Conservation (phyloP, 2,113 vertebrate genomes). For the Silurus meridionalis region DNA sequence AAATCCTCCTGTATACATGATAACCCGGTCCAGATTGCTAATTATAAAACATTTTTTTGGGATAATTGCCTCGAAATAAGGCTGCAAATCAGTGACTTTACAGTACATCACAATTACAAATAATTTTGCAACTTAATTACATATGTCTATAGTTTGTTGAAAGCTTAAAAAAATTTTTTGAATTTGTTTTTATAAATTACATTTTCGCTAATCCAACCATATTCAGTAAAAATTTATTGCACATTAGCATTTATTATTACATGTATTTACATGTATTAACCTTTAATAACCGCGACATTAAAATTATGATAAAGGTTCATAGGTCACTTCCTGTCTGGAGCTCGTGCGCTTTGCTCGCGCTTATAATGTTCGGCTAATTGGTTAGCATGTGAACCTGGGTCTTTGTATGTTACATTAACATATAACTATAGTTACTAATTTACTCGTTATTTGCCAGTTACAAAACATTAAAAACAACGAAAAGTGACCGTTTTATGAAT, state of each 20-base stretch:
- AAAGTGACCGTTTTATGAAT: not conserved
- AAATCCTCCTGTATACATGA: not conserved
- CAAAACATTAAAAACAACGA: not conserved
- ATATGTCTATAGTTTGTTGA: not conserved
- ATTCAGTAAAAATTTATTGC: not conserved
- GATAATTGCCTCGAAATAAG: not conserved
- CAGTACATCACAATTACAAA: not conserved
- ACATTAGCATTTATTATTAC: not conserved
- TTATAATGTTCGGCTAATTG: not conserved
- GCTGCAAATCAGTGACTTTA: not conserved
- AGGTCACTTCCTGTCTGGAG: slow-evolving; percentile 3
- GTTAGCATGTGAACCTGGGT: not conserved
- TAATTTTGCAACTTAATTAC: not conserved
- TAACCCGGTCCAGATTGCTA: not conserved
- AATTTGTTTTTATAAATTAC: not conserved
- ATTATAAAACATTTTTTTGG: not conserved
- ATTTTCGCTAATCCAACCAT: not conserved
- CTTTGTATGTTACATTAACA: too few relatives aligned
- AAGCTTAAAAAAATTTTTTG: not conserved
- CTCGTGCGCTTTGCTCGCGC: not conserved
- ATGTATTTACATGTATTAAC: not conserved
- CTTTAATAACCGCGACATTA: not conserved
- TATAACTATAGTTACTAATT: too few relatives aligned
- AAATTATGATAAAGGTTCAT: not conserved
- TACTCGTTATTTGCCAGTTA: not conserved